phyloP scores from a whole-genome alignment of 2,888 invertebrate species.

The Drosophila borealis region DNA sequence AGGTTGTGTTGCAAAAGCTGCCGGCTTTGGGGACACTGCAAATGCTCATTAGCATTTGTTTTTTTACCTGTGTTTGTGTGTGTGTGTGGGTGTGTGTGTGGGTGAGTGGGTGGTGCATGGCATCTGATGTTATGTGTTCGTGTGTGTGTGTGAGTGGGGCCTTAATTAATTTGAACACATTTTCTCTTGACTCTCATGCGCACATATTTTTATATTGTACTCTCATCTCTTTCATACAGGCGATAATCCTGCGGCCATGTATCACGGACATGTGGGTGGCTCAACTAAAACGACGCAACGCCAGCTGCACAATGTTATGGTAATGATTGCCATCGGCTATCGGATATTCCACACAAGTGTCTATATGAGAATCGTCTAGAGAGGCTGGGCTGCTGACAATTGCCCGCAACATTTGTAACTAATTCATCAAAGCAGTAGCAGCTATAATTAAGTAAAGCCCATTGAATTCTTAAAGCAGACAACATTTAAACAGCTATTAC shows the following conservation, averaged over 20 bases:
- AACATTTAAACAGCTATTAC: slow-evolving; percentile 33
- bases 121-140: neutral
- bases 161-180: slow-evolving; percentile 75
- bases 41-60: slow-evolving; percentile 73
- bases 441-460: slow-evolving; percentile 30
- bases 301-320: slow-evolving; percentile 81
- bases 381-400: neutral
- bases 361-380: slow-evolving; percentile 80
- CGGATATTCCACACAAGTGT: slow-evolving; percentile 81
- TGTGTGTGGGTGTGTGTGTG: neutral
- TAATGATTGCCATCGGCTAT: slow-evolving; percentile 81
- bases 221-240: slow-evolving; percentile 86
- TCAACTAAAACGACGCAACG: slow-evolving; percentile 85
- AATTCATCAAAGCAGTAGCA: slow-evolving; percentile 41
- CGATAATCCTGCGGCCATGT: slow-evolving; percentile 93
- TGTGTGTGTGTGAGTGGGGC: slow-evolving; percentile 21
- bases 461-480: slow-evolving; percentile 15
- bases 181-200: slow-evolving; percentile 52
- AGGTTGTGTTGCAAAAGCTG: slow-evolving; percentile 32
- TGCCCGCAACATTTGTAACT: slow-evolving; percentile 49
- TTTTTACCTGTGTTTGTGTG: slow-evolving; percentile 30
- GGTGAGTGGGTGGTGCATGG: neutral
- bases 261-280: slow-evolving; percentile 85
- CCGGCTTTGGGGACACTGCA: slow-evolving; percentile 49
- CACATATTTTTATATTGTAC: slow-evolving; percentile 1